Base-by-base conservation (phyloP, 2,888 invertebrate species). In the Ischnura elegans region DNA sequence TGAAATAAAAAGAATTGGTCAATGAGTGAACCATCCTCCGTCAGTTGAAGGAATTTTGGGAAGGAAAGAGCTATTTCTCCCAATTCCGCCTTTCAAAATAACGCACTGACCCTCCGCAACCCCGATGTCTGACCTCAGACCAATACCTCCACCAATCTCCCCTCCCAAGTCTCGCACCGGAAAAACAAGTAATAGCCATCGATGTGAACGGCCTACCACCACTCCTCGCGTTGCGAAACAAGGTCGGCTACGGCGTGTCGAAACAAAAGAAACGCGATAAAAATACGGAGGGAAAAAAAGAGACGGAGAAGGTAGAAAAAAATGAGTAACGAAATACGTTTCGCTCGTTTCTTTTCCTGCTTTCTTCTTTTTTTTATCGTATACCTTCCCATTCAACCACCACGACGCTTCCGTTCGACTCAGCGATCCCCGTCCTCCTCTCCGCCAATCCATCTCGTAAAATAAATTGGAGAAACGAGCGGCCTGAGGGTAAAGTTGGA, bases 211-310 rank as follows among this genome's bases (percentile, higher is more conserved):
- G 76, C 25, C 29, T 36, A 76, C 76, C 29, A 36, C 76, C 6
- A 29, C 13, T 76, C 76, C 13, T 36, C 0, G 13, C 76, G 76
- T 36, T 13, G 76, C 76, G 76, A 76, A 76, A 76, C 76, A 76
- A 36, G 36, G 76, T 10, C 76, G 76, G 10, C 2, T 36, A 8
- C 36, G 76, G 5, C 36, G 36, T 76, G 36, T 76, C 36, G 76
- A 76, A 76, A 76, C 76, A 76, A 76, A 51, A 76, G 76, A 76
- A 76, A 76, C 36, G 16, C 76, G 76, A 76, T 36, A 36, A 76
- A 76, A 76, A 36, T 29, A 29, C 29, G 10, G 36, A 76, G 36
- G 36, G 4, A 36, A 76, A n/a, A 76, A 76, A 76, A 36, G 76
- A 29, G 76, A 13, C 29, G 36, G 36, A 76, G 4, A 36, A 76